Evolutionary conservation across 2,797 vertebrate species (phyloP).

Genomic region (Crax fasciolata): DNA sequence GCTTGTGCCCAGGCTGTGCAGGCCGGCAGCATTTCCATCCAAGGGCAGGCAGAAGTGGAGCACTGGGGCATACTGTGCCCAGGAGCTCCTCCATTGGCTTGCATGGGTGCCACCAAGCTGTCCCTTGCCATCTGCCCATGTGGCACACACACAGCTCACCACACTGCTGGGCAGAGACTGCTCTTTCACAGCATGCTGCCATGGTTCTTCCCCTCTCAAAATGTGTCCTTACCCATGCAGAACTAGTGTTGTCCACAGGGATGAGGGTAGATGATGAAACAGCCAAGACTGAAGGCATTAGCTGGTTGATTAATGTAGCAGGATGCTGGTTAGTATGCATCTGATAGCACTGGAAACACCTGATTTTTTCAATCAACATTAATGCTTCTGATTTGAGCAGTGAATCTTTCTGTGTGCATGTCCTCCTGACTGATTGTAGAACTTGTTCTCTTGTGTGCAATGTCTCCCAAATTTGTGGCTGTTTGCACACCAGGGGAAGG

Average conservation of each 20-base stretch:
- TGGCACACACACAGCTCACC: not conserved
- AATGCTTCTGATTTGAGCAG: not conserved
- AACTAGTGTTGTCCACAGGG: rapidly evolving
- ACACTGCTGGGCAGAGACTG: not conserved
- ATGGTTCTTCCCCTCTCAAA: not conserved
- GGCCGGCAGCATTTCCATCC: rapidly evolving
- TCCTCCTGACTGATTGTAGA: not conserved
- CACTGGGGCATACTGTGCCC: rapidly evolving
- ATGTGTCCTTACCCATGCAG: not conserved
- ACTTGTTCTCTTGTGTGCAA: not conserved
- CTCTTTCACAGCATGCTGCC: not conserved
- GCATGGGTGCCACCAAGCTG: not conserved
- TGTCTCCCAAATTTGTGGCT: not conserved
- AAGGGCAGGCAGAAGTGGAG: not conserved
- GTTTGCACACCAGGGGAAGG: not conserved
- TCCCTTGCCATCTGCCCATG: not conserved
- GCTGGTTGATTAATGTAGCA: not conserved
- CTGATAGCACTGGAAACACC: not conserved
- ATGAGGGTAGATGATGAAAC: not conserved
- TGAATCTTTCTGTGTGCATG: not conserved
- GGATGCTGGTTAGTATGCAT: not conserved
- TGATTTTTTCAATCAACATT: not conserved
- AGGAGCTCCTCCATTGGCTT: not conserved
- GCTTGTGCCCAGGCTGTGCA: not conserved
- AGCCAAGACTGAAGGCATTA: not conserved